Percentiles rank a stretch among this genome's conserved stretches.
These are phyloP conservation scores for Scatophagus argus DNA, from an alignment of 2,113 vertebrate species.

Conservation along the genomic window DNA sequence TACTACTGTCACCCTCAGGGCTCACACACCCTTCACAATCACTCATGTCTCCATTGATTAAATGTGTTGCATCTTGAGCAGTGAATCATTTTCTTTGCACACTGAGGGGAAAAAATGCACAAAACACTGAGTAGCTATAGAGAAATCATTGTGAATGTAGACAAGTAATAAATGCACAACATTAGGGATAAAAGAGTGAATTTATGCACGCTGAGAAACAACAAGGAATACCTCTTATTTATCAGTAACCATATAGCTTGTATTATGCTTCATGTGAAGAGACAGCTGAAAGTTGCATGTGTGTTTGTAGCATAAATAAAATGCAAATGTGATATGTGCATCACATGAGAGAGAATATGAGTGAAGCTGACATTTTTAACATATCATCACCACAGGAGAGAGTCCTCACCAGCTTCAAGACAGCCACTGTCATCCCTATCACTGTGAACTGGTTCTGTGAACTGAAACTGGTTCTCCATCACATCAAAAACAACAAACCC, in stretches of 20 bases:
- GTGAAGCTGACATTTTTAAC: too few species aligned
- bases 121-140: constrained; percentile 11
- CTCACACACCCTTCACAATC: constrained; percentile 29
- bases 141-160: background rate
- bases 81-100: constrained; percentile 29
- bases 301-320: background rate
- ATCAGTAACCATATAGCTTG: background rate
- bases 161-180: background rate
- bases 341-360: background rate
- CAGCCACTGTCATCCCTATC: background rate
- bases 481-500: background rate
- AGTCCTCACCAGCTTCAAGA: background rate
- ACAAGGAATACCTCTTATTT: background rate
- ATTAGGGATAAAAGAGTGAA: background rate
- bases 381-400: background rate
- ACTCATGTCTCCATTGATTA: constrained; percentile 52
- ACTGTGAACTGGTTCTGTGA: too few species aligned
- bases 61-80: constrained; percentile 29
- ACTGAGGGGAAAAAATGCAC: constrained; percentile 17
- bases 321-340: background rate
- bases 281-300: background rate
- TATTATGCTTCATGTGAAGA: background rate
- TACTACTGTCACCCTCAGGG: constrained; percentile 17
- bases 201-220: background rate
- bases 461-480: background rate